Base-by-base conservation (phyloP, 2,797 vertebrate genomes). In the Clarias pachynema region DNA sequence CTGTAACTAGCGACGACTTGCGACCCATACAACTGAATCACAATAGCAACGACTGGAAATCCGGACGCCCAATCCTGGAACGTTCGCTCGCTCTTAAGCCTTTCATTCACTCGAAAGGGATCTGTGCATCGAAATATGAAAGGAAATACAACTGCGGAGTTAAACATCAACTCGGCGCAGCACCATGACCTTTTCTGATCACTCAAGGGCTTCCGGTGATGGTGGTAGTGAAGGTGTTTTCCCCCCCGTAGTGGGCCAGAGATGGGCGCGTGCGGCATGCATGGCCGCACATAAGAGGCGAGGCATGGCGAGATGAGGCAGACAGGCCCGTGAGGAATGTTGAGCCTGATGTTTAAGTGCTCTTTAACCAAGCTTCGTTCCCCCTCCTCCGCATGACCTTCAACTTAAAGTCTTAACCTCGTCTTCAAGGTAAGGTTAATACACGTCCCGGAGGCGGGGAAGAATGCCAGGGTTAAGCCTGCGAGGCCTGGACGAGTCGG, bases 391-490 rank as follows among this genome's bases (percentile, higher is more conserved):
- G 65, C 60, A n/a, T 59, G 62, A 74, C 82, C 66, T 85, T 83
- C 81, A 85, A 84, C 66, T 72, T 66, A 60, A 86, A 88, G 40
- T 82, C 79, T 66, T 88, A 72, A 88, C 85, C 80, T 83, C 44
- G 49, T 79, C 83, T 87, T 86, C 75, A 78, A 81, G 84, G 83
- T 75, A 40, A 86, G 63, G 78, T 49, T 84, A 86, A 88, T 69
- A 84, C 66, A 77, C 66, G 68, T 85, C 85, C 81, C 75, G 24
- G 29, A 84, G 83, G 84, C 37, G 37, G 49, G n/a, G 44, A 84
- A 69, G 85, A 86, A 89, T 85, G 86, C 56, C 20, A 69, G 65
- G 85, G 85, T 86, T 87, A 86, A 90, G 87, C 88, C 82, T 60
- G 53, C 8, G 20, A 80, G 86, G 86, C 34, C 59, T 7, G 72